Conservation (phyloP, 1,140 invertebrate species). For the Chironomus tepperi region DNA sequence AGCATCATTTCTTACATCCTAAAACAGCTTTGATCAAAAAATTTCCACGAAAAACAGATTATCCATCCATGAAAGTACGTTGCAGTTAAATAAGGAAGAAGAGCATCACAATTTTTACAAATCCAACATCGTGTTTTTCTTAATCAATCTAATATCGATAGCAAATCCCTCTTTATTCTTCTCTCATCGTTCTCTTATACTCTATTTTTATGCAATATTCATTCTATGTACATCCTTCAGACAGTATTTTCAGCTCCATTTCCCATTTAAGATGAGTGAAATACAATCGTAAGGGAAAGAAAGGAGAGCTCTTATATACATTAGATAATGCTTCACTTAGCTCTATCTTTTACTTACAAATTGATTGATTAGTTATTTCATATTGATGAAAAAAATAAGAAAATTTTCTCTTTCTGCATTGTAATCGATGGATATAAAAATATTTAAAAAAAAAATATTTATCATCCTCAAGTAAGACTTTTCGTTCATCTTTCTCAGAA, state of each 20-base stretch:
- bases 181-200: background rate
- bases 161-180: background rate
- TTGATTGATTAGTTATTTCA: slow-evolving; percentile 22
- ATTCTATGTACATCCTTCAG: slow-evolving; percentile 11
- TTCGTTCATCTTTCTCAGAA: background rate
- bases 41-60: too few species aligned
- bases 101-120: background rate
- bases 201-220: background rate
- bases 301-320: background rate
- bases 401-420: background rate
- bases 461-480: background rate
- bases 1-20: too few species aligned
- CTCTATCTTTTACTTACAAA: background rate
- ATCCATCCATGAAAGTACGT: background rate
- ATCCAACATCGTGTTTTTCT: slow-evolving; percentile 15
- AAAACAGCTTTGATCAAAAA: too few species aligned
- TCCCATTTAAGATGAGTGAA: background rate
- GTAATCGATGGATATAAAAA: background rate
- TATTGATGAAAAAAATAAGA: background rate
- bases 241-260: slow-evolving; percentile 15
- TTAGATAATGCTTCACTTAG: background rate
- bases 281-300: background rate
- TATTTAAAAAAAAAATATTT: background rate
- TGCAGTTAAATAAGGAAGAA: background rate
- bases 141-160: slow-evolving; percentile 22